Conservation (phyloP, 2,888 invertebrate species). For the Tuberolachnus salignus region DNA sequence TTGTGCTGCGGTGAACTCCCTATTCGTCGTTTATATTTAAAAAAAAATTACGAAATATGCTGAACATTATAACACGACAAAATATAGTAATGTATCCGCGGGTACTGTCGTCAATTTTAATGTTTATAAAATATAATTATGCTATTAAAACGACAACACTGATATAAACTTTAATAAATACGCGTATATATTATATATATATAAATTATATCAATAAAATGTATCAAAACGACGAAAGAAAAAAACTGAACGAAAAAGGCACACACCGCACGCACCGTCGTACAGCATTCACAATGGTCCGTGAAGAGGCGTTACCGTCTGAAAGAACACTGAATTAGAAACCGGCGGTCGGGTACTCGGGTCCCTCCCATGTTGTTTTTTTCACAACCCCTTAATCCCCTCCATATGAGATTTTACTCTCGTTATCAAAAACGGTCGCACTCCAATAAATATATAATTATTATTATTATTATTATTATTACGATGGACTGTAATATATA, state of each 20-base stretch:
- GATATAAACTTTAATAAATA: slow-evolving; percentile 19
- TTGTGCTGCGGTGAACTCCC: neutral
- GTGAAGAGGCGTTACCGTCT: slow-evolving; percentile 54
- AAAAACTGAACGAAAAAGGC: slow-evolving; percentile 28
- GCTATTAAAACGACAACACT: neutral
- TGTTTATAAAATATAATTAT: slow-evolving; percentile 11
- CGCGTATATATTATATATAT: neutral
- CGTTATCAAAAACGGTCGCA: slow-evolving; percentile 41
- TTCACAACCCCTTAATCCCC: slow-evolving; percentile 55
- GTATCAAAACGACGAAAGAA: neutral
- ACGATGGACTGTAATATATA: too few species aligned
- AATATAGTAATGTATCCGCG: too few species aligned
- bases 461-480: too few species aligned
- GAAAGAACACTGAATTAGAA: slow-evolving; percentile 54
- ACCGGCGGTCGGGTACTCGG: slow-evolving; percentile 39
- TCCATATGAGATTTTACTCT: slow-evolving; percentile 38
- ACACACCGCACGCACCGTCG: slow-evolving; percentile 11
- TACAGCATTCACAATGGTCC: slow-evolving; percentile 27
- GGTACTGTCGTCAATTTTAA: neutral
- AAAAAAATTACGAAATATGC: slow-evolving; percentile 7
- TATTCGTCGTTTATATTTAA: slow-evolving; percentile 17
- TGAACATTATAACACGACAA: neutral
- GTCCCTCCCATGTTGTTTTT: slow-evolving; percentile 55
- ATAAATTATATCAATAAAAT: too few species aligned
- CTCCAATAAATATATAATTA: slow-evolving; percentile 13